Conservation (phyloP, 1,140 invertebrate genomes). For the Nomia melanderi region DNA sequence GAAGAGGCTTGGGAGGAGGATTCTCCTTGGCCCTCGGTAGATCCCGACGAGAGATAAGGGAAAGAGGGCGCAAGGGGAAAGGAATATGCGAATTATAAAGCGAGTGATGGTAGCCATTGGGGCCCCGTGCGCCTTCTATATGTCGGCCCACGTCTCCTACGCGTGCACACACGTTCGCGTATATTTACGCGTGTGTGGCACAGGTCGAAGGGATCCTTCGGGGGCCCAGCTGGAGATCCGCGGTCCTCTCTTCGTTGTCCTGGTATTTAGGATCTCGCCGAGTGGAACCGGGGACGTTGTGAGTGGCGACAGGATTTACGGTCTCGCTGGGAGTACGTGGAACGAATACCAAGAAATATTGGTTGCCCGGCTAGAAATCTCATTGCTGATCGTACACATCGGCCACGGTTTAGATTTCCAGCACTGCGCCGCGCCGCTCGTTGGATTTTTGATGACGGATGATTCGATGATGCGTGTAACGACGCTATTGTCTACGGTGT, state of each 20-base stretch:
- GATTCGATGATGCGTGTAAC: no score
- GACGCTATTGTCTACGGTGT: no score
- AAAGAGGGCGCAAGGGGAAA: slow-evolving; percentile 52
- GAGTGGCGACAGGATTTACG: slow-evolving; percentile 69
- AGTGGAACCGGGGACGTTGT: slow-evolving; percentile 50
- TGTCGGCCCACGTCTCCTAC: slow-evolving; percentile 56
- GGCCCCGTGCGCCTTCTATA: slow-evolving; percentile 39
- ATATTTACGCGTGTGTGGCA: slow-evolving; percentile 63
- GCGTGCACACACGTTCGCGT: slow-evolving; percentile 28
- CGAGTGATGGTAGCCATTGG: slow-evolving; percentile 68
- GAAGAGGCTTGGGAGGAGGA: slow-evolving; percentile 41
- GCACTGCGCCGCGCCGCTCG: no score
- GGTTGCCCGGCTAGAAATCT: slow-evolving; percentile 47
- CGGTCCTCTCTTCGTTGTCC: slow-evolving; percentile 50
- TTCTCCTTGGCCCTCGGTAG: slow-evolving; percentile 65
- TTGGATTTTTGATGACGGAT: no score
- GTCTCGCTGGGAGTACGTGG: slow-evolving; percentile 41
- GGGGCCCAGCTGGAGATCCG: slow-evolving; percentile 69
- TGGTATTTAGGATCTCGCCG: slow-evolving; percentile 71
- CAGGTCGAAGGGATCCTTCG: slow-evolving; percentile 67
- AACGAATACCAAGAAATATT: slow-evolving; percentile 50
- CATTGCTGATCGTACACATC: slow-evolving; percentile 33
- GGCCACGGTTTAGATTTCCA: no score
- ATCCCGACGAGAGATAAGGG: slow-evolving; percentile 71
- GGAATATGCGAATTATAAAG: slow-evolving; percentile 74